Percentiles rank a stretch among this genome's conserved stretches.
Conservation (phyloP, 2,113 vertebrate species). For the Hyla sarda region DNA sequence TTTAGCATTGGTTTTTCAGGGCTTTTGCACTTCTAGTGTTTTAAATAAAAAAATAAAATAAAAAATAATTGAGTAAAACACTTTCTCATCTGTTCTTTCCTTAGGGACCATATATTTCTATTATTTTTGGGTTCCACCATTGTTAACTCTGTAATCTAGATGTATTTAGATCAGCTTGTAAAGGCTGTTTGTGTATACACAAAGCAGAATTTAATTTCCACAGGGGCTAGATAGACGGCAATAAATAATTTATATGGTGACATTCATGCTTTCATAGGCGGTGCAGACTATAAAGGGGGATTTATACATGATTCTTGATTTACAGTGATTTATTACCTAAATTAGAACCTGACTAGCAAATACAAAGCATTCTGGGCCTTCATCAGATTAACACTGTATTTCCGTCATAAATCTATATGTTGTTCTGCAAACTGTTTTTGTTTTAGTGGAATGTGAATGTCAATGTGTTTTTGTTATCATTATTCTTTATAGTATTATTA, state of each 20-base stretch:
- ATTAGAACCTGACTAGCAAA: background rate
- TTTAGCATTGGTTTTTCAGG: background rate
- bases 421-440: background rate
- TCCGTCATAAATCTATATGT: background rate
- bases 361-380: background rate
- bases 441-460: no score
- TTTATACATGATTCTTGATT: background rate
- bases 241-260: conserved; percentile 24
- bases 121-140: background rate
- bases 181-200: background rate
- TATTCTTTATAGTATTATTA: no score
- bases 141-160: background rate
- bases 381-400: background rate
- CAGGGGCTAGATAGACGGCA: background rate
- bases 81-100: no score
- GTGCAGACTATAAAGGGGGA: background rate
- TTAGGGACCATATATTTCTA: background rate
- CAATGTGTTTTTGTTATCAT: no score
- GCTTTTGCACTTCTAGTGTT: no score
- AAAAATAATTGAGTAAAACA: no score
- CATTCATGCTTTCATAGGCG: background rate
- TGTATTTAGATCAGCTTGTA: background rate
- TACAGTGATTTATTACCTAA: background rate
- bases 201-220: conserved; percentile 1
- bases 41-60: no score